A percentile compares a stretch with the other conserved stretches of the same genome.
Conservation (phyloP, 2,797 vertebrate genomes). For the Macropus fuliginosus region DNA sequence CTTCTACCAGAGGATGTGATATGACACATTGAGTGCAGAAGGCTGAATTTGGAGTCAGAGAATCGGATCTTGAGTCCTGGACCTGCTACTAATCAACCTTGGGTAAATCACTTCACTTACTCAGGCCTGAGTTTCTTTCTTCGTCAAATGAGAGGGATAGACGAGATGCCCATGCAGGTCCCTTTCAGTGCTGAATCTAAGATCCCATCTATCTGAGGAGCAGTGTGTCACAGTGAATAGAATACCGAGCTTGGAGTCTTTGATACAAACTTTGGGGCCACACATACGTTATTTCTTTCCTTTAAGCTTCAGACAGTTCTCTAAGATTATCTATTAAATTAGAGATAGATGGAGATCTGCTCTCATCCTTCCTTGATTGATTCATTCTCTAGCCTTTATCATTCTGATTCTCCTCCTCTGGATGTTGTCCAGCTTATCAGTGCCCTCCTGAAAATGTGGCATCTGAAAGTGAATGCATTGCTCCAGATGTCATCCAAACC, state of each 20-base stretch:
- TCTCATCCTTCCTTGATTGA: background rate
- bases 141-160: background rate
- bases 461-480: background rate
- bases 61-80: constrained; percentile 12
- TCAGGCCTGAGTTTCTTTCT: constrained; percentile 13
- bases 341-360: background rate
- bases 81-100: constrained; percentile 12
- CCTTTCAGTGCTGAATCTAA: background rate
- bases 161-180: background rate
- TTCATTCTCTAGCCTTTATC: background rate
- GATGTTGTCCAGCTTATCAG: background rate
- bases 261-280: background rate
- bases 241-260: background rate
- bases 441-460: background rate
- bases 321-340: background rate
- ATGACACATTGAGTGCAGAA: background rate
- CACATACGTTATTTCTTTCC: background rate
- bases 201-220: background rate
- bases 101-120: background rate
- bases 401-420: background rate
- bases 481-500: no score
- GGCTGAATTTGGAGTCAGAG: constrained; percentile 4
- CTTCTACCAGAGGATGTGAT: background rate
- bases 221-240: background rate
- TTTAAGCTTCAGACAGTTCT: background rate